Base-by-base conservation (phyloP, 1,140 invertebrate species). In the Limonius californicus region DNA sequence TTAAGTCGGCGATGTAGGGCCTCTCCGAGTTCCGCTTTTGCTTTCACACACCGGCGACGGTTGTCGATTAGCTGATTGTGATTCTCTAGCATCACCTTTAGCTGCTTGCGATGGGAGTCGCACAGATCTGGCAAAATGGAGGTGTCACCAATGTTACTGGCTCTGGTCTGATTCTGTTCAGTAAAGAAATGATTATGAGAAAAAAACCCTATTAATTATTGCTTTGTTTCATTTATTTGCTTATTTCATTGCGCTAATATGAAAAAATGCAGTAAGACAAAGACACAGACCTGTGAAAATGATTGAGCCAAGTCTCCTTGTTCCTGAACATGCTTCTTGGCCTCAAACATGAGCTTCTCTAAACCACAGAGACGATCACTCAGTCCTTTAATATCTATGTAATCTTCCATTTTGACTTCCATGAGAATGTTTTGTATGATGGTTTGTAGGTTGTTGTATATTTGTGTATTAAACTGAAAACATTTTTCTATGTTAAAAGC, bases 311-410 rank as follows among this genome's bases (percentile, higher is more conserved):
- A 81, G 66, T 94, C 90, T 4, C 80, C 82, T 72, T 97, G 94
- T 70, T 96, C 92, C 63, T 87, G 82, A 2, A 95, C 89, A 43
- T 89, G 76, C 62, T 84, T 85, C 64, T 87, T 88, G 0, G 89
- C 85, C 62, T 92, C 88, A 47, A 77, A 81, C 76, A 94, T 85
- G 18, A 97, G 78, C 71, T 92, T 86, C 60, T 97, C 92, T 2
- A 98, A 82, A 6, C 87, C 87, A 72, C 83, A 93, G 9, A 98
- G 78, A 0, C 95, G 80, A 57, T 94, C 89, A 53, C 92, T 90
- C 0, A 98, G 81, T 0, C 94, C 94, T 72, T 90, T 90, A 9
- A 97, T 92, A 73, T 95, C 92, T 72, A 95, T 94, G 80, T 95
- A 87, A 1, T 87, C 85, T 2, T 82, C 80, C 69, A 88, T 84